Evolutionary conservation across 2,113 vertebrate genomes (phyloP), one percentile per base, ranked within the genome.

Genomic region (Aplodontia rufa): DNA sequence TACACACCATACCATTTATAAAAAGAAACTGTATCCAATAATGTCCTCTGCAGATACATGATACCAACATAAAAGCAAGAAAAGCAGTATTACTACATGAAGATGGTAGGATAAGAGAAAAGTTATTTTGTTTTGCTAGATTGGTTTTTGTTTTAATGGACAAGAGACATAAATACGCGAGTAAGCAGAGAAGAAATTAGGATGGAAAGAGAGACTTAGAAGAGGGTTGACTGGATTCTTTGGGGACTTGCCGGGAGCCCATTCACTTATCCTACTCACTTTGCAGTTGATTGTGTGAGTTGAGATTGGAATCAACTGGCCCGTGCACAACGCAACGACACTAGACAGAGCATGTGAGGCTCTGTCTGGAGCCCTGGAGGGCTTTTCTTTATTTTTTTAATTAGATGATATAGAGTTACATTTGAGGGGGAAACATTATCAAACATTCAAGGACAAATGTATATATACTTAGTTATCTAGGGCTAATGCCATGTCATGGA

Each of bases 61-160:
- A 83, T 76, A 60, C 53, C 37, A 53, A 87, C 87, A 87, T 32
- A 55, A 64, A 80, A 88, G 71, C 8, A 62, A 66, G 49, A 42
- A 28, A 62, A 85, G 51, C 17, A 35, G n/a, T 0, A 5, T 30
- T 14, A n/a, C 82, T 83, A 3, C 4, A 53, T 76, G 40, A 42
- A 51, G 83, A 94, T 58, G 17, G 28, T 2, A 69, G 53, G 62
- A 47, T 66, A 92, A 82, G 84, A 92, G 19, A 66, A 53, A 79
- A 51, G 32, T 72, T 47, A 69, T 35, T 90, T 79, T 80, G 32
- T 58, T 93, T 79, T 6, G 58, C 64, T 62, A 80, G 74, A 71
- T 79, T 75, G 93, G 80, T 69, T 90, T 93, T 87, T 26, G 69
- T 84, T 95, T 97, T 19, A 42, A 26, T 66, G 51, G 92, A 94